Base-by-base conservation (phyloP, 1,140 invertebrate species). In the Metopolophium dirhodum region DNA sequence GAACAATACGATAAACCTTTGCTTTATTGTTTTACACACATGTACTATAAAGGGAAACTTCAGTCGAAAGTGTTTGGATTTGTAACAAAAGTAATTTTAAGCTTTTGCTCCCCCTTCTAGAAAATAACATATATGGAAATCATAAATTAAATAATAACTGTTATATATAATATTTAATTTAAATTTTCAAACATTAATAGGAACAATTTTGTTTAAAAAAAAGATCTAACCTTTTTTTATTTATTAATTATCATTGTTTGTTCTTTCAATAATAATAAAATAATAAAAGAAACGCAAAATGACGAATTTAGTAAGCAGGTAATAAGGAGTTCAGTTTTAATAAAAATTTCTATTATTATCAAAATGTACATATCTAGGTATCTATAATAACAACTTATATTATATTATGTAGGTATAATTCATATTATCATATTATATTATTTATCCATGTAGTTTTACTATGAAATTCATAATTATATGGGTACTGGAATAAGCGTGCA, bases 1-100 rank as follows among this genome's bases (percentile, higher is more conserved):
- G 87, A 89, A 54, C 3, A 57, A 89, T 89, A 89, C 8, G 20
- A 89, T 41, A 57, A 57, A 57, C 87, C 49, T 89, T 89, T 89
- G 22, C 35, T 89, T 89, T 89, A 51, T 57, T 89, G 35, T 54
- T 57, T 57, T 57, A 57, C 4, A 26, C 20, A 35, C 86, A 41
- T 14, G 26, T 1, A 37, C 14, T 49, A 86, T 86, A 86, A 57
- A 23, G 1, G 22, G 8, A 57, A 37, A 57, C 22, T 30, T 89
- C 35, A 30, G 22, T 35, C 6, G 35, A 2, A 57, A 35, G 11
- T 57, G 35, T 57, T 57, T 89, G 9, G 49, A 8, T 37, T 57
- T 37, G 9, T 89, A 14, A 23, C 22, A 54, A 37, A 51, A 23
- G n/a, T 57, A 37, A 37, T 89, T 57, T 41, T 26, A 30, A 30